Evolutionary conservation across 1,140 invertebrate species (phyloP), one percentile per base, ranked within the genome.

Genomic region (Lasioglossum baleicum): DNA sequence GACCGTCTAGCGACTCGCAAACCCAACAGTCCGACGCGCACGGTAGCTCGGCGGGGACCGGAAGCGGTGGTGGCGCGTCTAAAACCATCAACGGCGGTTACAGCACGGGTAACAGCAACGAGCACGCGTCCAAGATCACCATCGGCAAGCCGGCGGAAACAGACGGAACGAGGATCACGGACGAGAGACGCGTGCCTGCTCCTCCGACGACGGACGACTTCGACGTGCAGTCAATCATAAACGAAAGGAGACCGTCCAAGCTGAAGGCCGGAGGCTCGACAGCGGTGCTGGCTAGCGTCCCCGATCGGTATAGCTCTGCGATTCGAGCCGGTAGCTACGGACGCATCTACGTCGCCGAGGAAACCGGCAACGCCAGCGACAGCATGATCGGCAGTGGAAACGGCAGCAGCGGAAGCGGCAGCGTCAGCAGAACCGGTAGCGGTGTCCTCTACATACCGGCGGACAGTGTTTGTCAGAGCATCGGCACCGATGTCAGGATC

Each of bases 161-260:
- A 5, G 35, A 35, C 35, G 87, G 87, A 13, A 10, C 56, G 7
- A 73, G 63, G n/a, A 6, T 2, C n/a, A 80, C 61, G 2, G 77
- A 88, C 17, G 69, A 75, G 73, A 75, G 82, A 85, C 70, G 75
- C 1, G 69, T 73, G 26, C 68, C 83, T 10, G 68, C 79, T 20
- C 60, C 66, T 60, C 79, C 58, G 68, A 81, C 58, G 68, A 81
- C 61, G 53, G 87, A 90, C n/a, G 88, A 91, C 51, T 70, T 92
- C 20, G 91, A 93, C 71, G 92, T 93, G 51, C 92, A 93, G 61
- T 93, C 92, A 0, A 81, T 93, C 20, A 93, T 93, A 15, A 93
- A 93, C 76, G 92, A 93, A 82, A 87, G 91, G 68, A 90, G 91
- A 68, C 92, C 91, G 66, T 90, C 91, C 73, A 92, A 88, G 58